These are phyloP conservation scores for Neosalanx taihuensis DNA, from an alignment of 2,797 vertebrate genomes.

Conservation along the genomic window DNA sequence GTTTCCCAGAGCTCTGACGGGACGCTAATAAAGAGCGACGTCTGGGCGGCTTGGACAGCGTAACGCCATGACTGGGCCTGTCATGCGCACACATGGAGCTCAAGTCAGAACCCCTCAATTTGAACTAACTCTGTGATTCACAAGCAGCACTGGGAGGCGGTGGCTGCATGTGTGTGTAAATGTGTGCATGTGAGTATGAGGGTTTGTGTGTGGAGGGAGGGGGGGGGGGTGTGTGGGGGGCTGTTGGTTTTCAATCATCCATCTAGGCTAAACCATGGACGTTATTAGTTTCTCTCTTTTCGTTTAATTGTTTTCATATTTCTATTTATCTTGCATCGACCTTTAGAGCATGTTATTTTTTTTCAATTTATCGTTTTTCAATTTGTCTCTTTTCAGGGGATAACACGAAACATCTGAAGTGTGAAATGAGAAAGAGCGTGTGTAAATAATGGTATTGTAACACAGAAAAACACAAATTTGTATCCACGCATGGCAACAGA, in stretches of 20 bases:
- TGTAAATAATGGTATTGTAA: conserved; percentile 68
- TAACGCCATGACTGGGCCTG: conserved; percentile 91
- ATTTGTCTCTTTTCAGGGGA: conserved; percentile 65
- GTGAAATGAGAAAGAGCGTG: conserved; percentile 74
- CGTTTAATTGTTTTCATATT: conserved; percentile 68
- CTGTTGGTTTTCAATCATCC: conserved; percentile 71
- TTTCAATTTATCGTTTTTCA: conserved; percentile 33
- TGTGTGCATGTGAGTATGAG: conserved; percentile 21
- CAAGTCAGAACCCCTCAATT: not conserved
- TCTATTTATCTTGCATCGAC: conserved; percentile 74
- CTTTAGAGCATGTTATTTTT: conserved; percentile 45
- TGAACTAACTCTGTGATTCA: not conserved
- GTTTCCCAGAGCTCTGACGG: conserved; percentile 77
- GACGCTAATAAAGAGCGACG: conserved; percentile 97
- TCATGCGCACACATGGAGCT: conserved; percentile 76
- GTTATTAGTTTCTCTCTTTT: conserved; percentile 25
- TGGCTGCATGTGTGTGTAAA: conserved; percentile 22
- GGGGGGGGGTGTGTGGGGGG: conserved; percentile 63
- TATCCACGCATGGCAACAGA: conserved; percentile 1
- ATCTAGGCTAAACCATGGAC: conserved; percentile 60
- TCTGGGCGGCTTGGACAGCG: conserved; percentile 91
- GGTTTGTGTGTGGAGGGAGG: conserved; percentile 30
- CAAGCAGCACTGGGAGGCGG: not conserved
- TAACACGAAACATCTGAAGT: conserved; percentile 71
- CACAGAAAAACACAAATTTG: conserved; percentile 47